phyloP scores from a whole-genome alignment of 2,113 vertebrate species.

The Dissostichus mawsoni region DNA sequence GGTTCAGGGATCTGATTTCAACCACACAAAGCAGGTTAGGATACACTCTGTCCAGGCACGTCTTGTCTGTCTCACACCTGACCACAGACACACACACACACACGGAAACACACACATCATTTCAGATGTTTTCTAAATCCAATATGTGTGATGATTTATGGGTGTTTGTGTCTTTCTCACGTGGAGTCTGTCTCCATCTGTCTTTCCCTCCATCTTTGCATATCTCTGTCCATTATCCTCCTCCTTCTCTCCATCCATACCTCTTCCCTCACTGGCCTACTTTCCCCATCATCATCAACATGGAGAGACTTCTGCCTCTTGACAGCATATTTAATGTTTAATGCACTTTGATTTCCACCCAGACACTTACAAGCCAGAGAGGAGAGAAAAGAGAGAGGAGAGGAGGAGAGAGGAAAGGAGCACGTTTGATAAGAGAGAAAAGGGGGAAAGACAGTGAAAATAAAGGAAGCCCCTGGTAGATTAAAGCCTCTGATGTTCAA shows the following conservation, averaged over 20 bases:
- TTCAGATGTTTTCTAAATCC: conserved; percentile 47
- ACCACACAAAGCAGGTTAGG: conserved; percentile 24
- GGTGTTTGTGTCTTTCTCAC: conserved; percentile 14
- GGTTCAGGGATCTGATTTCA: conserved; percentile 46
- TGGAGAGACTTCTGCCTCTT: conserved; percentile 82
- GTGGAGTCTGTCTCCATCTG: conserved; percentile 22
- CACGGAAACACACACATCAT: conserved; percentile 11
- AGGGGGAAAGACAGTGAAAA: conserved; percentile 30
- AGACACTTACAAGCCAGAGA: conserved; percentile 76
- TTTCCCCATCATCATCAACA: conserved; percentile 78
- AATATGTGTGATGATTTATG: conserved; percentile 26
- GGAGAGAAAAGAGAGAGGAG: conserved; percentile 47
- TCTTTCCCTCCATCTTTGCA: conserved; percentile 55
- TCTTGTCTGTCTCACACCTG: conserved; percentile 38
- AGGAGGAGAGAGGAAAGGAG: not conserved
- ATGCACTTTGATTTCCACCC: conserved; percentile 94
- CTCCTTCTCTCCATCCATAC: conserved; percentile 65
- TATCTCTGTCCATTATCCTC: conserved; percentile 66
- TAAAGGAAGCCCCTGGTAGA: conserved; percentile 16
- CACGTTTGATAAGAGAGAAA: conserved; percentile 46
- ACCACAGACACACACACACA: conserved; percentile 14
- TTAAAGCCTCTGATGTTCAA: conserved; percentile 12
- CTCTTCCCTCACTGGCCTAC: conserved; percentile 81
- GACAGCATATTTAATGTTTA: conserved; percentile 94
- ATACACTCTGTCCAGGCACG: conserved; percentile 33